Evolutionary conservation across 2,888 invertebrate genomes (phyloP).

Genomic region (Lithophane socia): DNA sequence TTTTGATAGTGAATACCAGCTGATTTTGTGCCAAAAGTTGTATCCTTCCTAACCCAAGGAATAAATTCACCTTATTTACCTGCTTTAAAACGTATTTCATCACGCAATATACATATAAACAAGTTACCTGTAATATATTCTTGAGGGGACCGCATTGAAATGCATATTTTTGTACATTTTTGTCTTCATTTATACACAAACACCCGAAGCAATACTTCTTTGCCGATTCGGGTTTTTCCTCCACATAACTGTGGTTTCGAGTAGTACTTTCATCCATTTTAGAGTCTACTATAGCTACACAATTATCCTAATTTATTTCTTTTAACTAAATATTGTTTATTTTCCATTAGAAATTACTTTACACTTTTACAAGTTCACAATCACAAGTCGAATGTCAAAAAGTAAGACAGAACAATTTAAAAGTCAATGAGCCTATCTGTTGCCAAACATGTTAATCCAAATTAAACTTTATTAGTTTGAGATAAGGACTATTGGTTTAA

Average conservation of each 20-base stretch:
- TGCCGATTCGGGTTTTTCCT: constrained; percentile 22
- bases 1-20: background rate
- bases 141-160: constrained; percentile 74
- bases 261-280: constrained; percentile 45
- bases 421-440: background rate
- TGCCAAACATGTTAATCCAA: background rate
- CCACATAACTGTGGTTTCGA: constrained; percentile 3
- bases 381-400: constrained; percentile 16
- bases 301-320: background rate
- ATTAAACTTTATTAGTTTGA: accelerated
- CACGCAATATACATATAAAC: background rate
- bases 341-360: constrained; percentile 1
- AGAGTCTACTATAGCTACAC: background rate
- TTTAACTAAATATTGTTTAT: background rate
- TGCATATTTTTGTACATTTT: constrained; percentile 66
- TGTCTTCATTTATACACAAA: constrained; percentile 70
- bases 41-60: too few relatives aligned
- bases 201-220: constrained; percentile 77
- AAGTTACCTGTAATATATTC: constrained; percentile 78
- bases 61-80: background rate
- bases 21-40: background rate
- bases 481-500: background rate
- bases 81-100: background rate
- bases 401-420: background rate
- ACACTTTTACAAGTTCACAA: background rate